A percentile compares a stretch with the other conserved stretches of the same genome.
phyloP scores from a whole-genome alignment of 2,797 vertebrate species.

The Oreochromis grahami region DNA sequence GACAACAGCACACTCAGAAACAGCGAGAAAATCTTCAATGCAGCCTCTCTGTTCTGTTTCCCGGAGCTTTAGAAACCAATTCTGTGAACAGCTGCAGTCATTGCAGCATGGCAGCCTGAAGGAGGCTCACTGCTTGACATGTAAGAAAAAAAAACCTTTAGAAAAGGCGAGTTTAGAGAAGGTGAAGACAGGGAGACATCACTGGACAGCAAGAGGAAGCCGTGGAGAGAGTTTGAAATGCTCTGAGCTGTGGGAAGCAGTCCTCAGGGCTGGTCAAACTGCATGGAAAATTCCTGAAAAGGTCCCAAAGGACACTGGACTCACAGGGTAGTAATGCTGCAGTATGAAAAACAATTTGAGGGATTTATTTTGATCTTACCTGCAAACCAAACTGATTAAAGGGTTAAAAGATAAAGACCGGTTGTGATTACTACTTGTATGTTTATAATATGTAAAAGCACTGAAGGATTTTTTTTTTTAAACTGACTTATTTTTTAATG shows the following conservation, averaged over 20 bases:
- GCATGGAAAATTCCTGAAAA: constrained; percentile 2
- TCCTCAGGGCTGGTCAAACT: background rate
- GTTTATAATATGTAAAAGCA: background rate
- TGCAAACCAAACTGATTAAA: background rate
- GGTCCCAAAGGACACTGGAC: background rate
- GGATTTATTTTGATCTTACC: background rate
- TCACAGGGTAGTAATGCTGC: background rate
- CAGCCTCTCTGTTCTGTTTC: constrained; percentile 29
- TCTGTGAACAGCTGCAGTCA: constrained; percentile 8
- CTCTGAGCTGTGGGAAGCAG: background rate
- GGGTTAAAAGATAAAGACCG: background rate
- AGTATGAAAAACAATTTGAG: background rate
- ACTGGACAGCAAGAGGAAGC: background rate
- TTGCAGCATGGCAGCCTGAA: background rate
- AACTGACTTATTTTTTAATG: background rate
- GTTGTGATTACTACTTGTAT: background rate
- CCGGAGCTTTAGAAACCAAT: constrained; percentile 27
- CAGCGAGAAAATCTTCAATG: background rate
- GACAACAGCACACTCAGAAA: constrained; percentile 13
- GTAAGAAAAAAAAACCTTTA: background rate
- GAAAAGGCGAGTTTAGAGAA: background rate
- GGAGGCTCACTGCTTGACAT: background rate
- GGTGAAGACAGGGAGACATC: background rate
- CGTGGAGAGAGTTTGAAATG: background rate
- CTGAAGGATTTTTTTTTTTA: background rate